Evolutionary conservation across 2,888 invertebrate genomes (phyloP).

Genomic region (Dugesia japonica): DNA sequence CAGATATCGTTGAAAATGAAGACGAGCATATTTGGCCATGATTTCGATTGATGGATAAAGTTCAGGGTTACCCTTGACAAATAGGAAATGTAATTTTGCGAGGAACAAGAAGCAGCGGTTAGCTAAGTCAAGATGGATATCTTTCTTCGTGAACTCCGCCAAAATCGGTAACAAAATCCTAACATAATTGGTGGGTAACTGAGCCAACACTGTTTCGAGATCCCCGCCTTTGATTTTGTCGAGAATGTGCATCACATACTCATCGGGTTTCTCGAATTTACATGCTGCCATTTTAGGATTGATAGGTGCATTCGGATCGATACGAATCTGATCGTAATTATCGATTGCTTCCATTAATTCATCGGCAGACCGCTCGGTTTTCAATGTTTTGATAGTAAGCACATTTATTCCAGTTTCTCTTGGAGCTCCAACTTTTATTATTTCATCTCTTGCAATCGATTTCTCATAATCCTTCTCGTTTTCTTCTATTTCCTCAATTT

Average conservation of each 20-base stretch:
- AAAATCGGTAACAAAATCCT: no score
- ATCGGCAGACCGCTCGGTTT: background rate
- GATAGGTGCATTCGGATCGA: background rate
- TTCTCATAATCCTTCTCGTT: conserved; percentile 55
- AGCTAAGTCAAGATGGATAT: no score
- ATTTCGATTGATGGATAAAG: no score
- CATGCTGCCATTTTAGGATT: background rate
- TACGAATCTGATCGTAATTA: background rate
- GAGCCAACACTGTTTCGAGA: background rate
- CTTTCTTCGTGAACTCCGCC: no score
- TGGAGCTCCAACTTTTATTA: background rate
- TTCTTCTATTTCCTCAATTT: conserved; percentile 66
- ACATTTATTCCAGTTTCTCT: background rate
- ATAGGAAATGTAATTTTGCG: no score
- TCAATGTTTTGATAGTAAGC: background rate
- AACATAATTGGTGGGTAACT: background rate
- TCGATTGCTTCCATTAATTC: background rate
- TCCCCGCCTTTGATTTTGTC: background rate
- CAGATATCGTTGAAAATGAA: no score
- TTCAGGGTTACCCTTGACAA: no score
- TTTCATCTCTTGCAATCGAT: conserved; percentile 10
- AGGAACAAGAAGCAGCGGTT: no score
- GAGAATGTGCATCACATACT: background rate
- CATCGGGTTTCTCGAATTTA: background rate
- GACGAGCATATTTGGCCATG: no score